A percentile compares a stretch with the other conserved stretches of the same genome.
phyloP scores from a whole-genome alignment of 2,797 vertebrate species.

The Ceryle rudis region DNA sequence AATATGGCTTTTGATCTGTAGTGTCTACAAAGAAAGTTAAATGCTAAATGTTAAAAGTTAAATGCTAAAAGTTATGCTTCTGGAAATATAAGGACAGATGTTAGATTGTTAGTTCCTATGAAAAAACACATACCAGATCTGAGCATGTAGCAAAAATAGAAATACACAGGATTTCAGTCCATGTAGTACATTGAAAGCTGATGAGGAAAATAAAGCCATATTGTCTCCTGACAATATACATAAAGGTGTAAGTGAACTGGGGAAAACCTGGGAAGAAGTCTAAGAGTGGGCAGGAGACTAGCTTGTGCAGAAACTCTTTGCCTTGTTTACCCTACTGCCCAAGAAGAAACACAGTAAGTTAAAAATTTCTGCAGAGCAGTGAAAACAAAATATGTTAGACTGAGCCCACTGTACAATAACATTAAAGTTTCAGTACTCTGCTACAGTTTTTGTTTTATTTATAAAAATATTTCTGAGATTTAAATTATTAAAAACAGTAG shows the following conservation, averaged over 20 bases:
- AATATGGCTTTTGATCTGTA: background rate
- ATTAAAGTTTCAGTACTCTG: conserved; percentile 59
- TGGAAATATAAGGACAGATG: background rate
- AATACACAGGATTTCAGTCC: background rate
- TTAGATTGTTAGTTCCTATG: background rate
- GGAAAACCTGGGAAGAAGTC: background rate
- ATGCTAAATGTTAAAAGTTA: background rate
- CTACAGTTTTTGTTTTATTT: conserved; percentile 69
- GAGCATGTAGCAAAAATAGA: background rate
- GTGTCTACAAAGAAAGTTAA: background rate
- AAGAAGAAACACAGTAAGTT: background rate
- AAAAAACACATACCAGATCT: background rate
- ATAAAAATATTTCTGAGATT: conserved; percentile 62
- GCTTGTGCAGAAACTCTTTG: background rate
- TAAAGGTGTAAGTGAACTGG: background rate
- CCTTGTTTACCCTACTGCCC: background rate
- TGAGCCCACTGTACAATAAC: background rate
- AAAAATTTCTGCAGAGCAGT: conserved; percentile 36
- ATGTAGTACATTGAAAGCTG: background rate
- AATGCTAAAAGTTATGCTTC: background rate
- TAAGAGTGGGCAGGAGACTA: background rate
- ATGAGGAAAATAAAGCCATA: background rate
- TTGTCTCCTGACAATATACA: background rate
- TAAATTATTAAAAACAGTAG: conserved; percentile 67
- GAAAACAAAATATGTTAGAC: conserved; percentile 20